Evolutionary conservation across 1,140 invertebrate species (phyloP).

Genomic region (Dreissena polymorpha): DNA sequence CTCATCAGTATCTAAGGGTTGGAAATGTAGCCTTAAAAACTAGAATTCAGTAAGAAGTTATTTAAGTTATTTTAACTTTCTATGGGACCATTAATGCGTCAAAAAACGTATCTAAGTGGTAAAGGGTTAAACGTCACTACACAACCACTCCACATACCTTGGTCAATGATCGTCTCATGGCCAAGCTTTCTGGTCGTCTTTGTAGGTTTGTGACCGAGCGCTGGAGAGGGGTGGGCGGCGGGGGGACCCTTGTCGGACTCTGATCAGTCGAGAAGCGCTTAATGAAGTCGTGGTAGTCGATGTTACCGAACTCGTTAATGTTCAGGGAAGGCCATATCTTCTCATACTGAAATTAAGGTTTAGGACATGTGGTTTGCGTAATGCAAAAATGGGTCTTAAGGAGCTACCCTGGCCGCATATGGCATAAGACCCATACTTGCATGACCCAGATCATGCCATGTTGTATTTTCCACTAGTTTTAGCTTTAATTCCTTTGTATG

Average conservation of each 20-base stretch:
- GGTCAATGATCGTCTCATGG: constrained; percentile 42
- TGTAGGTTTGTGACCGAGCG: constrained; percentile 36
- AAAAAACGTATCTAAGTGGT: no score
- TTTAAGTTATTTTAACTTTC: no score
- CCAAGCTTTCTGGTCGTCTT: constrained; percentile 44
- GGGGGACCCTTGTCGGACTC: constrained; percentile 15
- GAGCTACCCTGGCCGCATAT: no score
- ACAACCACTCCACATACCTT: constrained; percentile 15
- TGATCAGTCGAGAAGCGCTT: constrained; percentile 60
- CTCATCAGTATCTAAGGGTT: no score
- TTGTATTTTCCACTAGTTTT: no score
- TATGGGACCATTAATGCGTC: no score
- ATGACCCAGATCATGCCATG: no score
- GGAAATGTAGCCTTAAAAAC: no score
- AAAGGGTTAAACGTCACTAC: no score
- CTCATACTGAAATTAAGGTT: constrained; percentile 71
- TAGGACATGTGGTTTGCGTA: background rate
- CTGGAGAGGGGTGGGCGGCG: constrained; percentile 56
- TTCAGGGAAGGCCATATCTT: constrained; percentile 66
- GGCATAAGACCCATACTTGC: background rate
- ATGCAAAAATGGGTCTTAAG: no score
- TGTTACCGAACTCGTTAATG: constrained; percentile 74
- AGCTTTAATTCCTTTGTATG: no score
- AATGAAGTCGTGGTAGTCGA: constrained; percentile 75
- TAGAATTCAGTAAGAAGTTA: no score